Base-by-base conservation (phyloP, 2,888 invertebrate genomes). In the Sisyra nigra region DNA sequence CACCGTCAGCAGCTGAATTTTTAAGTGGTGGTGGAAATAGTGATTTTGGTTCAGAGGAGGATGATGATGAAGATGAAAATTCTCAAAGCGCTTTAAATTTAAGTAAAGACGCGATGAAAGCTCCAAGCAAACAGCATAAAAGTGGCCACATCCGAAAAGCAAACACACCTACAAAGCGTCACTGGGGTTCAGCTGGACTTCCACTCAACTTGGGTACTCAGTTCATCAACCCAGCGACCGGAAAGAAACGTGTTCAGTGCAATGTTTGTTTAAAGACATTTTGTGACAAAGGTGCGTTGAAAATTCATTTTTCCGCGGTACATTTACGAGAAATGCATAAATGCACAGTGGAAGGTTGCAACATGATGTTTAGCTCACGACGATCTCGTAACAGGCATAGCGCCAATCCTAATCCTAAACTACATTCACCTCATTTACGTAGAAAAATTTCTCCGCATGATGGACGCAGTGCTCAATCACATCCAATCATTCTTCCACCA, bases 241-340 rank as follows among this genome's bases (percentile, higher is more conserved):
- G 91, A 0, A 97, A 97, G 65, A 94, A 94, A 59, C 76, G 97
- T 49, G 96, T 97, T 3, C 91, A 96, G 60, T 99, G 98, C 64
- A 92, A 94, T 55, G 93, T 94, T 34, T 98, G 98, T 60, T 68
- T 94, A 47, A 98, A 98, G 67, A 97, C 97, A 11, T 98, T 98
- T 67, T 98, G 98, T 71, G 98, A 98, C 69, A 98, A 98, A 68
- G 98, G 97, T 47, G 98, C 98, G 1, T 71, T 98, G 17, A 98
- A 98, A 67, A 99, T 98, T 6, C 98, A 98, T 62, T 97, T 96
- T 59, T 94, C 94, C 41, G 98, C 98, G 0, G 98, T 99, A 8
- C 98, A 98, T 60, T 66, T 97, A 46, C 78, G 96, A 33, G 98
- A 99, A 68, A 98, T 98, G 97, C 98, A 99, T 65, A 92, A 92